Evolutionary conservation across 2,797 vertebrate genomes (phyloP).

Genomic region (Diglossa cyanea): DNA sequence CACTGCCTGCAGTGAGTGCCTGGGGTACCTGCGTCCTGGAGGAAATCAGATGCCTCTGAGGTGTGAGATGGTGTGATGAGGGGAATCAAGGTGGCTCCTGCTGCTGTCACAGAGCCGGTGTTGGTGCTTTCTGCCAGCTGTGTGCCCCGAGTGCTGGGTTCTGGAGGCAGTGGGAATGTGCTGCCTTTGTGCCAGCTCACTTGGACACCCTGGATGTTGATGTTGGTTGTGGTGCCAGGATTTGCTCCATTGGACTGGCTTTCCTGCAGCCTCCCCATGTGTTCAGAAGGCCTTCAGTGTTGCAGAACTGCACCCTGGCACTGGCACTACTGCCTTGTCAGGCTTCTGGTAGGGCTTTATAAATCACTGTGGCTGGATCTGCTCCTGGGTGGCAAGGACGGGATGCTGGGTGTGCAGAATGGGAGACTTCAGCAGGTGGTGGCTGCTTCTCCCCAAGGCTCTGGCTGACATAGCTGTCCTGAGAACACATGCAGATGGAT

Average conservation of each 20-base stretch:
- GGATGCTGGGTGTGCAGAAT: background rate
- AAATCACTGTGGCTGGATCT: background rate
- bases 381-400: background rate
- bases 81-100: background rate
- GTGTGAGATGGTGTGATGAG: background rate
- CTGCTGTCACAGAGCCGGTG: background rate
- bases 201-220: background rate
- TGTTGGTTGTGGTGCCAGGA: rapidly evolving
- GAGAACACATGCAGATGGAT: background rate
- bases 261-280: background rate
- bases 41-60: background rate
- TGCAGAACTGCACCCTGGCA: background rate
- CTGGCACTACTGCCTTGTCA: background rate
- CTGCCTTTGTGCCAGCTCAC: background rate
- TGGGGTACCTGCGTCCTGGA: rapidly evolving
- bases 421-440: background rate
- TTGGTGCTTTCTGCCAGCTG: background rate
- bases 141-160: rapidly evolving
- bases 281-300: background rate
- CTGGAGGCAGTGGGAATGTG: background rate
- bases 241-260: background rate
- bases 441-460: background rate
- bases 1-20: background rate
- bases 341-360: background rate
- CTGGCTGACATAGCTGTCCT: background rate